These are phyloP conservation scores for Actinia equina DNA, from an alignment of 64 coral and sea anemone species.

Conservation along the genomic window DNA sequence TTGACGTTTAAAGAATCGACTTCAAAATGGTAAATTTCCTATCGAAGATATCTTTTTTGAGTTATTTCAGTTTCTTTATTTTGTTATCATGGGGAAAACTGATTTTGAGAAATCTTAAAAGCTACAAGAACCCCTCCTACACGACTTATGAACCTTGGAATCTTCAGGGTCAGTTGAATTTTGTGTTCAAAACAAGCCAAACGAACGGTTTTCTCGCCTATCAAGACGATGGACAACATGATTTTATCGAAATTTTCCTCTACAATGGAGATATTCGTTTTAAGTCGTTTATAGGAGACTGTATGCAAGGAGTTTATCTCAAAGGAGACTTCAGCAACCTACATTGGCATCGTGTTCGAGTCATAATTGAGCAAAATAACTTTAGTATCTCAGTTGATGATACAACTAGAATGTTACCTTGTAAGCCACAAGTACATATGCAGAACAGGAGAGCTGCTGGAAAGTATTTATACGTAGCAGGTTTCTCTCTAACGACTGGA, in stretches of 20 bases:
- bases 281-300: conserved; percentile 41
- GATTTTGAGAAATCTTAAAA: conserved; percentile 1
- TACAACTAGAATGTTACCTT: not conserved
- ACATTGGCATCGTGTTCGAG: conserved; percentile 46
- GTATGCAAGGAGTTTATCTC: conserved; percentile 37
- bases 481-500: not conserved
- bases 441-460: not conserved
- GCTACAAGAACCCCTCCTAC: not conserved
- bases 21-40: not conserved
- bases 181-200: conserved; percentile 63
- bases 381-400: conserved; percentile 9
- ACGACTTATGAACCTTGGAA: conserved; percentile 18
- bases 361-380: not conserved
- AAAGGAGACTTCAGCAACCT: conserved; percentile 45
- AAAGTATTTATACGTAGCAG: conserved; percentile 5
- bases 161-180: conserved; percentile 37
- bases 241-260: conserved; percentile 65
- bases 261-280: conserved; percentile 58
- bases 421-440: not conserved
- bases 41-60: not conserved
- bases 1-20: not conserved
- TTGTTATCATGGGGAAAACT: not conserved
- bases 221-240: conserved; percentile 66
- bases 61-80: conserved; percentile 4
- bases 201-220: conserved; percentile 65